A percentile compares a stretch with the other conserved stretches of the same genome.
phyloP scores from a whole-genome alignment of 2,113 vertebrate species.

The Catharus minimus region DNA sequence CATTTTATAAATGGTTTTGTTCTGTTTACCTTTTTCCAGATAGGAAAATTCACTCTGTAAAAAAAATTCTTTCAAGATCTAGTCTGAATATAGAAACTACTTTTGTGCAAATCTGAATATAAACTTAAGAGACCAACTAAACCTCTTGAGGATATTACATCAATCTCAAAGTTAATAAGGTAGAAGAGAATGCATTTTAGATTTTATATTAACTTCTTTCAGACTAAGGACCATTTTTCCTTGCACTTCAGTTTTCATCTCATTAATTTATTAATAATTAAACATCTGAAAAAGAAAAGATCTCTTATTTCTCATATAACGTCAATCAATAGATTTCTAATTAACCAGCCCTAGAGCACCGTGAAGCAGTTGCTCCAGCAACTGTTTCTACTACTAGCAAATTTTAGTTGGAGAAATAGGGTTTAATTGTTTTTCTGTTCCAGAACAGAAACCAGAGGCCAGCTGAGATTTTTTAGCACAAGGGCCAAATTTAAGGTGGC shows the following conservation, averaged over 20 bases:
- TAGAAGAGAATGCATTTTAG: conserved; percentile 37
- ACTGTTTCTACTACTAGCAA: not conserved
- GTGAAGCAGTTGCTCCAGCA: not conserved
- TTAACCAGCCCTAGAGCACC: not conserved
- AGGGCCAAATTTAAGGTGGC: not conserved
- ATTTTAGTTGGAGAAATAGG: not conserved
- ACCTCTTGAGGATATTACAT: conserved; percentile 31
- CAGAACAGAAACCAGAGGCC: not conserved
- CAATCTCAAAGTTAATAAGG: conserved; percentile 41
- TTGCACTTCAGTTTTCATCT: conserved; percentile 37
- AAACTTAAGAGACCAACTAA: not conserved
- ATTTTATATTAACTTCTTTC: conserved; percentile 58
- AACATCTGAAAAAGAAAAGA: conserved; percentile 43
- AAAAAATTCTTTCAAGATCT: conserved; percentile 20
- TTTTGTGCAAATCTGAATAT: not conserved
- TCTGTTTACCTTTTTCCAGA: conserved; percentile 7
- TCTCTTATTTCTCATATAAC: not conserved
- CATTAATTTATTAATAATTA: conserved; percentile 70
- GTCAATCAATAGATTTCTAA: conserved; percentile 36
- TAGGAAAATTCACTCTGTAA: not conserved
- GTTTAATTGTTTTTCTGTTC: not conserved
- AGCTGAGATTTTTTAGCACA: not conserved
- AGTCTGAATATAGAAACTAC: not conserved
- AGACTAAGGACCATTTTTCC: conserved; percentile 18
- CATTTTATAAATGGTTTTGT: conserved; percentile 16